Conservation (phyloP, 2,113 vertebrate genomes). For the Motacilla alba region DNA sequence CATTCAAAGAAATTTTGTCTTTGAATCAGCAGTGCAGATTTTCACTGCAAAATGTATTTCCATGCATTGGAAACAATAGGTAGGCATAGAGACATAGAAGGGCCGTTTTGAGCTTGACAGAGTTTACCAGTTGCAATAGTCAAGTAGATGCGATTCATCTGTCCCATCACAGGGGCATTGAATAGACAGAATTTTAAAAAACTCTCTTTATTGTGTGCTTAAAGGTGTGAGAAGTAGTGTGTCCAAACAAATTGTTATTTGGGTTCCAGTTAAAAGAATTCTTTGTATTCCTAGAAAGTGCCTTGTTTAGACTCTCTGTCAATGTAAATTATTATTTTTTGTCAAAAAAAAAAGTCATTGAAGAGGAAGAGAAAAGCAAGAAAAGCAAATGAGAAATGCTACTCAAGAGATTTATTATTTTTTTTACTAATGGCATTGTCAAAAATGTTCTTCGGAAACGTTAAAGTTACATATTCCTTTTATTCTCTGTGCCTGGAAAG, state of each 20-base stretch:
- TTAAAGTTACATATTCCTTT: background rate
- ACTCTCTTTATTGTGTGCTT: background rate
- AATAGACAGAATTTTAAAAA: background rate
- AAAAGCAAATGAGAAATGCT: background rate
- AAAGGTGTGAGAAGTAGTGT: background rate
- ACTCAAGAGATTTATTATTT: background rate
- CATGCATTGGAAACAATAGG: background rate
- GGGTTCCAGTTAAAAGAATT: background rate
- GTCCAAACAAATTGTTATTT: background rate
- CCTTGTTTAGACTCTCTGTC: background rate
- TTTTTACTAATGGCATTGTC: background rate
- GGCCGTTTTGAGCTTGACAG: background rate
- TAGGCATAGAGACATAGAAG: background rate
- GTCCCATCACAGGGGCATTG: background rate
- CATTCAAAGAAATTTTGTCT: background rate
- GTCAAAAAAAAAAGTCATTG: background rate
- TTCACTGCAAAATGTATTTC: background rate
- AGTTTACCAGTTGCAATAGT: background rate
- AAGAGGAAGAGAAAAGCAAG: background rate
- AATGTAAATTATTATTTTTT: background rate
- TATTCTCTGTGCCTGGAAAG: background rate
- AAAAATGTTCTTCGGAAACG: background rate
- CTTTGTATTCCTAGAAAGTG: background rate
- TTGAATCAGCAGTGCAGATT: background rate
- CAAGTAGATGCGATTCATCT: background rate